A percentile compares a stretch with the other conserved stretches of the same genome.
These are phyloP conservation scores for Chunga burmeisteri DNA, from an alignment of 2,113 vertebrate species.

Conservation along the genomic window DNA sequence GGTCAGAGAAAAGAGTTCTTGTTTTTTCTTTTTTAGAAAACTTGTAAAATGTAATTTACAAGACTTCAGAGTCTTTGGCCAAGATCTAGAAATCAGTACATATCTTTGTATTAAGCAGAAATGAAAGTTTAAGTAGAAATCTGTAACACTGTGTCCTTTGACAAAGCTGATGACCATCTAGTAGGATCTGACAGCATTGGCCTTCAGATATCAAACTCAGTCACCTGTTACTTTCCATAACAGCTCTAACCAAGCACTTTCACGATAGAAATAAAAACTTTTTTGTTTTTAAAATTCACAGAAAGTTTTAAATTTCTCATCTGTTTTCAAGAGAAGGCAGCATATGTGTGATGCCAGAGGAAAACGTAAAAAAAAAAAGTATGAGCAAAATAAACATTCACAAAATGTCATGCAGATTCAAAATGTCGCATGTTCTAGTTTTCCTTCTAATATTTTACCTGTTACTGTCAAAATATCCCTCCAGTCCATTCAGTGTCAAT, in stretches of 20 bases:
- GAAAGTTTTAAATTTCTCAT: background rate
- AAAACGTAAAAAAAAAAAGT: background rate
- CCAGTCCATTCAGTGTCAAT: background rate
- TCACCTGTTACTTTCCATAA: background rate
- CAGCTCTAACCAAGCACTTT: background rate
- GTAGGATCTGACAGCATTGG: background rate
- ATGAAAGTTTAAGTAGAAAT: background rate
- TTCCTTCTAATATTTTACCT: background rate
- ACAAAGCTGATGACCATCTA: background rate
- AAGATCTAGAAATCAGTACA: background rate
- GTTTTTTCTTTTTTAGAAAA: background rate
- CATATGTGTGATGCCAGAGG: background rate
- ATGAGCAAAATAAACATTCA: background rate
- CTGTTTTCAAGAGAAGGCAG: background rate
- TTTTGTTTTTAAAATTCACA: background rate
- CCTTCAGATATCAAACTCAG: background rate
- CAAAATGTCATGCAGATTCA: background rate
- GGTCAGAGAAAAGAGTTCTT: background rate
- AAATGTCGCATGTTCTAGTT: background rate
- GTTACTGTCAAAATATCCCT: background rate
- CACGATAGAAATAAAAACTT: background rate
- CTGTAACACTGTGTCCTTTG: background rate
- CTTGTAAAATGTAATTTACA: background rate
- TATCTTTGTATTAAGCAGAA: background rate
- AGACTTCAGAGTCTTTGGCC: background rate